Conservation (phyloP, 2,888 invertebrate species). For the Trilocha varians region DNA sequence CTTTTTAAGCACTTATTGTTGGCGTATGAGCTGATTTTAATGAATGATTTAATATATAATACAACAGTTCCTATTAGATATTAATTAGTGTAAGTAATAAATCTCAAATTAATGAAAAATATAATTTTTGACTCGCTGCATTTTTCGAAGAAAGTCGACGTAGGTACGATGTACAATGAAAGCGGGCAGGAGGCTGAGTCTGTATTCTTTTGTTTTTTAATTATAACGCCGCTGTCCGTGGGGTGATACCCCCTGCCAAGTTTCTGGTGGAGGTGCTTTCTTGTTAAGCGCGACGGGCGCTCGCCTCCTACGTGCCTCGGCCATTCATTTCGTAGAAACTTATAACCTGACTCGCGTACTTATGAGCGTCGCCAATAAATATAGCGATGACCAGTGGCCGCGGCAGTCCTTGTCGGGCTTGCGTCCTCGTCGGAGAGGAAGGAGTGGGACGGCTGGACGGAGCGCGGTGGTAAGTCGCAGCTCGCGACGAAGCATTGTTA, state of each 20-base stretch:
- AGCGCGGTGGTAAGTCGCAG: slow-evolving; percentile 34
- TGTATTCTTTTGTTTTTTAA: slow-evolving; percentile 74
- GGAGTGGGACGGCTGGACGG: slow-evolving; percentile 50
- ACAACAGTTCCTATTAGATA: too few relatives aligned
- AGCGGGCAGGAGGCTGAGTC: slow-evolving; percentile 61
- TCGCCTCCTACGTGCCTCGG: slow-evolving; percentile 68
- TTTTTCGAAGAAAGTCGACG: slow-evolving; percentile 59
- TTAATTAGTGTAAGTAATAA: background rate
- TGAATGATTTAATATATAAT: too few relatives aligned
- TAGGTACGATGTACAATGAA: slow-evolving; percentile 42
- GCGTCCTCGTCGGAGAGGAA: slow-evolving; percentile 17
- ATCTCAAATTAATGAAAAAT: slow-evolving; percentile 19
- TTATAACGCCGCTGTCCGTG: slow-evolving; percentile 59
- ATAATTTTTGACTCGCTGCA: slow-evolving; percentile 56
- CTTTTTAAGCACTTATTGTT: too few relatives aligned
- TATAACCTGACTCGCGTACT: slow-evolving; percentile 74
- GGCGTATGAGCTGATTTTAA: too few relatives aligned
- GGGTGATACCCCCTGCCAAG: slow-evolving; percentile 49
- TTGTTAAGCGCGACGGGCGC: slow-evolving; percentile 59
- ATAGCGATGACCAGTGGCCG: slow-evolving; percentile 69
- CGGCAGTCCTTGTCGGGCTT: slow-evolving; percentile 47
- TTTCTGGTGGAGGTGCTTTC: slow-evolving; percentile 66
- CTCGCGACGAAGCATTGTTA: slow-evolving; percentile 66
- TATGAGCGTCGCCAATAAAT: slow-evolving; percentile 74
- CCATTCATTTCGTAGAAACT: slow-evolving; percentile 71